phyloP scores from a whole-genome alignment of 2,797 vertebrate genomes.

The Alectoris magna region DNA sequence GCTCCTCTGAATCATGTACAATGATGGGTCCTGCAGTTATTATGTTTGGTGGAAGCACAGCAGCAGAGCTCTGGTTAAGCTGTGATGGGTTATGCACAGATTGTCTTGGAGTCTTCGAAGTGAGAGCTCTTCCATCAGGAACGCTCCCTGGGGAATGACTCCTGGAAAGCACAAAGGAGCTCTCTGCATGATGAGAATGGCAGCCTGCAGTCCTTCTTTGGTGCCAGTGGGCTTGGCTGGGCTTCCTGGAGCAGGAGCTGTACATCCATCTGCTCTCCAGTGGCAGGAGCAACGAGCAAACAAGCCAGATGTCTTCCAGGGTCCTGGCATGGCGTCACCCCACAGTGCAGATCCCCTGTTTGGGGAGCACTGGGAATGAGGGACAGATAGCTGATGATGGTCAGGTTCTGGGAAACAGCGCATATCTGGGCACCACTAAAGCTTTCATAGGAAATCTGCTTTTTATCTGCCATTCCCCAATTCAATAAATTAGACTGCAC shows the following conservation, averaged over 20 bases:
- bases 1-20: conserved; percentile 14
- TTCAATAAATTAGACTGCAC: neutral
- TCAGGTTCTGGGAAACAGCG: rapidly evolving
- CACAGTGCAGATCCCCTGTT: neutral
- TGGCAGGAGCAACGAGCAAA: neutral
- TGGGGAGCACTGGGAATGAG: neutral
- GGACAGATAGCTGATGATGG: neutral
- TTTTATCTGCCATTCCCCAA: neutral
- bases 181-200: rapidly evolving
- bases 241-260: rapidly evolving
- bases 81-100: neutral
- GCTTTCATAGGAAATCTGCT: neutral
- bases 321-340: neutral
- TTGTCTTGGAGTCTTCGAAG: neutral
- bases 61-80: neutral
- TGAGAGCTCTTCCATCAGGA: neutral
- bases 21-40: neutral
- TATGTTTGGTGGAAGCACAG: neutral
- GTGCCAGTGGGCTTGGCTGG: neutral
- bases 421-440: rapidly evolving
- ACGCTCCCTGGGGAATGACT: neutral
- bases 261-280: rapidly evolving
- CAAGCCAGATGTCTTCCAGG: rapidly evolving
- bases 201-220: rapidly evolving
- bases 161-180: neutral